Evolutionary conservation across 1,140 invertebrate species (phyloP).

Genomic region (Drosophila pseudoobscura): DNA sequence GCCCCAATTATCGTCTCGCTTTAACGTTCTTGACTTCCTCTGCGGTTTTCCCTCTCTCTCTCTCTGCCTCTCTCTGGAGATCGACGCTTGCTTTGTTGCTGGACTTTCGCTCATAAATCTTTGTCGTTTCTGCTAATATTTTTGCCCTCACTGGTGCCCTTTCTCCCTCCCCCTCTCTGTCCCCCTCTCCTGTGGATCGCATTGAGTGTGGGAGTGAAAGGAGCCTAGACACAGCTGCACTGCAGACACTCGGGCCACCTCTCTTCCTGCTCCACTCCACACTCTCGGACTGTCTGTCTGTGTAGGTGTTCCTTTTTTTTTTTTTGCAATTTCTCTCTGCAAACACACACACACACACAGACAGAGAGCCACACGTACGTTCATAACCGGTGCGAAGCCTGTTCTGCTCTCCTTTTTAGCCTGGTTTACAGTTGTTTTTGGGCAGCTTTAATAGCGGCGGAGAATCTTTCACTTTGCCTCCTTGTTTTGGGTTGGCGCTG

Average conservation of each 20-base stretch:
- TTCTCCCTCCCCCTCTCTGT: conserved; percentile 10
- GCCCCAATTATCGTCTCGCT: conserved; percentile 33
- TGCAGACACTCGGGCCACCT: conserved; percentile 2
- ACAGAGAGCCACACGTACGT: background rate
- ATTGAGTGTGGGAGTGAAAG: conserved; percentile 31
- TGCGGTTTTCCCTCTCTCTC: conserved; percentile 17
- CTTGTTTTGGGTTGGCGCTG: conserved; percentile 1
- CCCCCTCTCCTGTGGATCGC: conserved; percentile 4
- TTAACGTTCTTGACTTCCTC: conserved; percentile 31
- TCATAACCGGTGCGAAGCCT: conserved; percentile 34
- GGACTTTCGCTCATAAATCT: conserved; percentile 47
- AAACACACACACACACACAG: conserved; percentile 11
- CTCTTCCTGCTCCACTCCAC: background rate
- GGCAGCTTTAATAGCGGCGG: conserved; percentile 14
- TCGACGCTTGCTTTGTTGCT: conserved; percentile 35
- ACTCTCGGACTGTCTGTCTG: conserved; percentile 8
- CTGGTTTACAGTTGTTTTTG: conserved; percentile 10
- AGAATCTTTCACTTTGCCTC: conserved; percentile 29
- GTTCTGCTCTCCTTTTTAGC: conserved; percentile 11
- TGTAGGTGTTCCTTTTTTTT: conserved; percentile 21
- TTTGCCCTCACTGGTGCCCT: conserved; percentile 12
- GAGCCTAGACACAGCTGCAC: conserved; percentile 33
- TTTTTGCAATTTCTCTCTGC: conserved; percentile 39
- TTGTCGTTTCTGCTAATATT: conserved; percentile 29
- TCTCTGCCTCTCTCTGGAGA: background rate